Evolutionary conservation across 2,797 vertebrate species (phyloP), one percentile per base, ranked within the genome.

Genomic region (Garrulus glandarius): DNA sequence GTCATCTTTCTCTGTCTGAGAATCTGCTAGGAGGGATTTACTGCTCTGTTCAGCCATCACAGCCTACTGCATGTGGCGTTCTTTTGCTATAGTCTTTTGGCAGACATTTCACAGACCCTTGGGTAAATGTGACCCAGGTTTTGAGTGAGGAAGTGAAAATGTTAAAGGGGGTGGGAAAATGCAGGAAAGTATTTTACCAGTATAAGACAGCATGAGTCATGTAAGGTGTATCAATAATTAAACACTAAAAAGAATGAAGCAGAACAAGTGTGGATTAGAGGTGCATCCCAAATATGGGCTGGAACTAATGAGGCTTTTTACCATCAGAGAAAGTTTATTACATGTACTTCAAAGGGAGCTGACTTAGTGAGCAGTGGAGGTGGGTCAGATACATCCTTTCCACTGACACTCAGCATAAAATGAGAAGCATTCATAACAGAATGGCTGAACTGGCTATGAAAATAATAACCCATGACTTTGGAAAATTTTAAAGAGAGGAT

Each of bases 301-400:
- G 60, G 59, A 95, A 97, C 89, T 95, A 97, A 97, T 92, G 88
- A 96, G 84, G 91, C 85, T 97, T 92, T 93, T 94, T 77, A 89
- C 83, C 77, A 85, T 77, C 72, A 96, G 64, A 95, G 65, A 44
- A 96, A 94, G 92, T 92, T 98, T 96, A 96, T 96, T 93, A 89
- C 83, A 89, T 23, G 36, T 12, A 95, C 96, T 97, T 97, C 94
- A 97, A 97, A 98, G 96, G 86, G 76, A 82, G 76, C 30, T 95
- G 93, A 89, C 83, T 91, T 88, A 65, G 75, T 9, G 13, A 94
- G 90, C 50, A 77, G 72, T 47, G 50, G 82, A 96, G 91, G 81
- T 93, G 79, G 82, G 86, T 87, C 91, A 92, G 77, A 93, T 36
- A 65, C 43, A 70, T 85, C 52, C 70, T 78, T 63, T 92, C 22